Base-by-base conservation (phyloP, 2,888 invertebrate species). In the Ormyrus pomaceus region DNA sequence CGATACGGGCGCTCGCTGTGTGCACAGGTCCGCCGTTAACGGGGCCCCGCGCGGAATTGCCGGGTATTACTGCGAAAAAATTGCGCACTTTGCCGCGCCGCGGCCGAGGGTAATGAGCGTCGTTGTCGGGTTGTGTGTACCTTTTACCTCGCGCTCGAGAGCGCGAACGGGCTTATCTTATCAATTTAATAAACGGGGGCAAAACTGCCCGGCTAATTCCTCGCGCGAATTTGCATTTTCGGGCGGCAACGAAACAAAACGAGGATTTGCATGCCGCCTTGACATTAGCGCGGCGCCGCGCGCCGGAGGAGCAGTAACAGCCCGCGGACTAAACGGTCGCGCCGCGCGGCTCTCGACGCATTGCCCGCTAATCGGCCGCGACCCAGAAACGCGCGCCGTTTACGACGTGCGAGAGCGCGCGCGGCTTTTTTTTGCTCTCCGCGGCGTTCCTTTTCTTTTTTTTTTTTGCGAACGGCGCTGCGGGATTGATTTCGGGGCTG, bases 141-240 rank as follows among this genome's bases (percentile, higher is more conserved):
- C 55, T 62, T 62, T 59, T 53, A 19, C 46, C 46, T 10, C 13
- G 55, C 45, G 11, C 55, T 6, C 46, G 55, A 19, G 8, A 9
- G 53, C 34, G 45, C 11, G 50, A 34, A 4, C 61, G 45, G 58
- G 61, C 48, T 69, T 51, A 48, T 58, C 46, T 46, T 48, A 34
- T 34, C 34, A 34, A 34, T 34, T 34, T 34, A 34, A 34, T 34
- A 34, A 34, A 34, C 34, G 34, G 34, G 34, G 34, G 34, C 34
- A 34, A 34, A 34, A 34, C 34, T 3, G 34, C 34, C 34, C 34
- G 4, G 34, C 34, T 34, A 34, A 34, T 34, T 34, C 5, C 50
- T 9, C 64, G 51, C 77, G 64, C 46, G 70, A 58, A 70, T 70
- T 65, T 70, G 65, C 65, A 71, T 70, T 77, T 71, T 65, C 62